Conservation (phyloP, 2,888 invertebrate species). For the Agrotis segetum region DNA sequence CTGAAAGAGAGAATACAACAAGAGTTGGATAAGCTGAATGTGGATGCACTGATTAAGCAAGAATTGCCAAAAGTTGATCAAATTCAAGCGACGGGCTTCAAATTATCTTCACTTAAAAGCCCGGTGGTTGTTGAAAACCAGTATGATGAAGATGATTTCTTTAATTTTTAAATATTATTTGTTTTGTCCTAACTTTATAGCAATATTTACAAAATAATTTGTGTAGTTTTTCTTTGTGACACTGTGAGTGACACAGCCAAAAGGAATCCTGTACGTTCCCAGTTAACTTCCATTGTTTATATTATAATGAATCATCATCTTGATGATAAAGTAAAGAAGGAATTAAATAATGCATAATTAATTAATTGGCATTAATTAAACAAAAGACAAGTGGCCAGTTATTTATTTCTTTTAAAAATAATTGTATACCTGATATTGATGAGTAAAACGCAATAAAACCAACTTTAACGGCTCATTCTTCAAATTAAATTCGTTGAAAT, state of each 20-base stretch:
- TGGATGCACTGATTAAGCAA: conserved; percentile 94
- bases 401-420: too few relatives aligned
- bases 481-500: conserved; percentile 7
- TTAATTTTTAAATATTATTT: conserved; percentile 78
- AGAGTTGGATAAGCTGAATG: conserved; percentile 93
- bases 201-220: neutral
- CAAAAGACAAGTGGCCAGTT: neutral
- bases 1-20: conserved; percentile 93
- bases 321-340: conserved; percentile 9
- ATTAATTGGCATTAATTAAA: conserved; percentile 28
- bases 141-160: conserved; percentile 86
- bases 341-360: conserved; percentile 27
- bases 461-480: too few relatives aligned
- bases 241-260: conserved; percentile 38
- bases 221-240: neutral
- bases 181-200: neutral
- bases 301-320: conserved; percentile 33
- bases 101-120: conserved; percentile 80
- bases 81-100: conserved; percentile 88
- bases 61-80: conserved; percentile 93
- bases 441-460: too few relatives aligned
- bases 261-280: conserved; percentile 25
- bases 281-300: conserved; percentile 33
- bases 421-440: too few relatives aligned
- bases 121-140: conserved; percentile 65